phyloP scores from a whole-genome alignment of 2,113 vertebrate genomes.

The Brienomyrus brachyistius region DNA sequence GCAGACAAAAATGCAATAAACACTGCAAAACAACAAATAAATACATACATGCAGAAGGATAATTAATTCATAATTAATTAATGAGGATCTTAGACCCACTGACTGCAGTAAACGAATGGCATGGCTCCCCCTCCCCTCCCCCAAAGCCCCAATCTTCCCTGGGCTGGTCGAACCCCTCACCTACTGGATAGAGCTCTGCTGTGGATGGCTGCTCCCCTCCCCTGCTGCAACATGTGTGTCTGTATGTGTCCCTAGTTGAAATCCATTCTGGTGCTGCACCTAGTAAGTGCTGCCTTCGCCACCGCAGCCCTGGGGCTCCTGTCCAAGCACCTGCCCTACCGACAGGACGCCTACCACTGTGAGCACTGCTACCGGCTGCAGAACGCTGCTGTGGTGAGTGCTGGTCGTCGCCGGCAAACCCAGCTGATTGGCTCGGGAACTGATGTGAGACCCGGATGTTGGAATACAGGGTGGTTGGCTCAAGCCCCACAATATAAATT shows the following conservation, averaged over 20 bases:
- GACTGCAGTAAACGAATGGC: background rate
- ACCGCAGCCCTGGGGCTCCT: constrained; percentile 62
- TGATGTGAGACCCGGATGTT: background rate
- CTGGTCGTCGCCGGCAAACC: background rate
- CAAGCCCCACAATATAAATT: background rate
- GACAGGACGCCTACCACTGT: constrained; percentile 68
- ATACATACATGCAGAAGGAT: background rate
- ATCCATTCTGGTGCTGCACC: constrained; percentile 57
- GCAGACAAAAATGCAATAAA: background rate
- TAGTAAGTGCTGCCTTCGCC: constrained; percentile 62
- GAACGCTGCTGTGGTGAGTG: constrained; percentile 59
- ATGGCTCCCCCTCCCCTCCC: background rate
- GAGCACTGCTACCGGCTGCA: constrained; percentile 64
- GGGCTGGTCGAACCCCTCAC: background rate
- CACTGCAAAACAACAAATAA: background rate
- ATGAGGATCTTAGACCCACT: background rate
- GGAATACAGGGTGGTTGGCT: background rate
- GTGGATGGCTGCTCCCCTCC: background rate
- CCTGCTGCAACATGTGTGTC: background rate
- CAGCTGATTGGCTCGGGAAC: background rate
- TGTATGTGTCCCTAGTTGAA: constrained; percentile 52
- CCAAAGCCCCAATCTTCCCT: background rate
- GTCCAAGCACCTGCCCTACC: constrained; percentile 67
- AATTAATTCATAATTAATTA: background rate
- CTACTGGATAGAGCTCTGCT: background rate